These are phyloP conservation scores for Mycteria americana DNA, from an alignment of 2,797 vertebrate genomes.

Conservation along the genomic window DNA sequence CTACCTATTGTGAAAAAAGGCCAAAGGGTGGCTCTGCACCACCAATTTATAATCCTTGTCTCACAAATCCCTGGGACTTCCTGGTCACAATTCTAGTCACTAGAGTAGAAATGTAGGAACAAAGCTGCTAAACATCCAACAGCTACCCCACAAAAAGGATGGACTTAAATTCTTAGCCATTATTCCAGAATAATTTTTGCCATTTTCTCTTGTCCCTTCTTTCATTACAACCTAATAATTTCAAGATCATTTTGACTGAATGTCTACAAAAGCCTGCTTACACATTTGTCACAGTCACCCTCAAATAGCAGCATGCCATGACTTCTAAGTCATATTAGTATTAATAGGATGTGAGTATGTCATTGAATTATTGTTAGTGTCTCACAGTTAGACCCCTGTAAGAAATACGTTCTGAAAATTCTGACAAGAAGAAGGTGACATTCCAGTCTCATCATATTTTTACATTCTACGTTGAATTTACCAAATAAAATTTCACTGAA, in stretches of 20 bases:
- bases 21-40: not conserved
- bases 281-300: not conserved
- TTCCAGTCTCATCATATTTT: not conserved
- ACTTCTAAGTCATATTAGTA: not conserved
- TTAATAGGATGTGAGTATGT: slow-evolving; percentile 17
- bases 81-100: not conserved
- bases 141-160: not conserved
- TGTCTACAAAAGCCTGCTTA: not conserved
- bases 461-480: not conserved
- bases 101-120: not conserved
- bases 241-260: slow-evolving; percentile 3
- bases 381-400: not conserved
- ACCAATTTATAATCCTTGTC: not conserved
- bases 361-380: slow-evolving; percentile 6
- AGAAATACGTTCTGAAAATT: not conserved
- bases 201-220: slow-evolving; percentile 1
- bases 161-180: not conserved
- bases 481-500: not conserved
- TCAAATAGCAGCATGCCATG: not conserved
- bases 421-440: not conserved
- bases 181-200: not conserved
- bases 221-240: slow-evolving; percentile 3
- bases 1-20: slow-evolving; percentile 37
- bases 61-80: not conserved
- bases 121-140: not conserved